phyloP scores from a whole-genome alignment of 2,888 invertebrate genomes.

The Hoplodrina ambigua region DNA sequence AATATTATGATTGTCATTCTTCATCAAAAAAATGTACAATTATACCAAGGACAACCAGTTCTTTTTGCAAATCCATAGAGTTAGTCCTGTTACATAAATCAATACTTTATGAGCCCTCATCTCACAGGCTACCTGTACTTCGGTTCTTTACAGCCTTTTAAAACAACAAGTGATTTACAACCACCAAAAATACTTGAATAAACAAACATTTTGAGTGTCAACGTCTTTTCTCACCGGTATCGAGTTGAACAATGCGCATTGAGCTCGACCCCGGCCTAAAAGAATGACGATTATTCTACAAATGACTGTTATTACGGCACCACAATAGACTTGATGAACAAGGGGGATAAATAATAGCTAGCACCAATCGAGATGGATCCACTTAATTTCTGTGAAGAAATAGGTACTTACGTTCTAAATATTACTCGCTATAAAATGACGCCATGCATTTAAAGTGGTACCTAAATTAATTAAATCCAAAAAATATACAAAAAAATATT shows the following conservation, averaged over 20 bases:
- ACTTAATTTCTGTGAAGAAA: constrained; percentile 35
- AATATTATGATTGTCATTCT: neutral
- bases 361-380: constrained; percentile 55
- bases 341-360: constrained; percentile 70
- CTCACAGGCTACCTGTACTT: constrained; percentile 44
- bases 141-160: constrained; percentile 44
- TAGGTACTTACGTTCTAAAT: constrained; percentile 7
- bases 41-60: neutral
- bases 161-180: constrained; percentile 61
- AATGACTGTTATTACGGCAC: constrained; percentile 85
- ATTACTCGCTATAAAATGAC: constrained; percentile 19
- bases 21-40: neutral
- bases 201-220: constrained; percentile 67
- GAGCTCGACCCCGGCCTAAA: constrained; percentile 77
- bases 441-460: constrained; percentile 16
- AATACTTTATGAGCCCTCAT: constrained; percentile 38
- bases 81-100: constrained; percentile 26
- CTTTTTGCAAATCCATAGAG: constrained; percentile 13
- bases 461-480: constrained; percentile 36
- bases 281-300: constrained; percentile 82
- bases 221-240: constrained; percentile 89
- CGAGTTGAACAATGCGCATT: constrained; percentile 78
- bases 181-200: constrained; percentile 48
- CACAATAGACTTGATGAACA: constrained; percentile 79
- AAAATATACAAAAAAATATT: constrained; percentile 16